Conservation (phyloP, 2,888 invertebrate genomes). For the Hipparchia semele region DNA sequence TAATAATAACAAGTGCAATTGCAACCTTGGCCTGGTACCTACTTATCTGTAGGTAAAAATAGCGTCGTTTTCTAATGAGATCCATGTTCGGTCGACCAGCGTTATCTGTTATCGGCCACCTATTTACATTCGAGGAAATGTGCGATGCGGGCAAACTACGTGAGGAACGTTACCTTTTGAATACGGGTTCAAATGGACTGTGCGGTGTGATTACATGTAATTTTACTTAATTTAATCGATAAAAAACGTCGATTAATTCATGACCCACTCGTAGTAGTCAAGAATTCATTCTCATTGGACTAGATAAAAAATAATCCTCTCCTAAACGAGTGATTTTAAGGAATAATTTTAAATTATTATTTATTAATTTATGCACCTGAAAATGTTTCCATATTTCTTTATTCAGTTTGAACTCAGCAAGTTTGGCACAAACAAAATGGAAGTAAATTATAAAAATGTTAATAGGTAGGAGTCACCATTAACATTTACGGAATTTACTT, state of each 20-base stretch:
- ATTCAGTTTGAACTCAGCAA: too few relatives aligned
- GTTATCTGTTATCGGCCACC: slow-evolving; percentile 44
- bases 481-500: too few relatives aligned
- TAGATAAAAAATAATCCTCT: too few relatives aligned
- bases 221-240: slow-evolving; percentile 7
- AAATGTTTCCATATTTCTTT: too few relatives aligned
- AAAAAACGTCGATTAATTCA: neutral
- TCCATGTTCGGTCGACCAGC: slow-evolving; percentile 32
- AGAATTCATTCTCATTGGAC: too few relatives aligned
- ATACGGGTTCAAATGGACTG: slow-evolving; percentile 31
- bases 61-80: slow-evolving; percentile 27
- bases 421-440: too few relatives aligned
- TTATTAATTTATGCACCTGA: too few relatives aligned
- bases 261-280: neutral
- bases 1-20: neutral
- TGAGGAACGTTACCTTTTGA: slow-evolving; percentile 21
- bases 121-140: slow-evolving; percentile 46
- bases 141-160: slow-evolving; percentile 45
- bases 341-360: too few relatives aligned
- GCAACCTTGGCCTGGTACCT: slow-evolving; percentile 3
- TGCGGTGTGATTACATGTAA: slow-evolving; percentile 14
- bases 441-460: too few relatives aligned
- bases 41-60: neutral
- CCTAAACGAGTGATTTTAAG: too few relatives aligned
- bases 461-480: too few relatives aligned